Evolutionary conservation across 2,113 vertebrate species (phyloP).

Genomic region (Platichthys stellatus): DNA sequence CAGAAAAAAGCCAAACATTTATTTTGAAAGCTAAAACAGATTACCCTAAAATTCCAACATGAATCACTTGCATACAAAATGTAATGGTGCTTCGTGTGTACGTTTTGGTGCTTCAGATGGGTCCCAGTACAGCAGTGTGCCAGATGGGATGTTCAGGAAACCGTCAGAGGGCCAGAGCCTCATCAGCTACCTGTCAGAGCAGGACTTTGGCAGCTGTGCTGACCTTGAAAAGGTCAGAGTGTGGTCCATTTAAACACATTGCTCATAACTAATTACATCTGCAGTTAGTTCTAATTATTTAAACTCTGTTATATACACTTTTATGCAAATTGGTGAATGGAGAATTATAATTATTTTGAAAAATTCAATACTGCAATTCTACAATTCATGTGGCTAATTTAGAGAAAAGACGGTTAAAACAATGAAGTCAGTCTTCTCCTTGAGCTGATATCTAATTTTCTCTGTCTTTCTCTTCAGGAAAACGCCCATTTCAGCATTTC

Average conservation of each 20-base stretch:
- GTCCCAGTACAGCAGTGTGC: slow-evolving; percentile 79
- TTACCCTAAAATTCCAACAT: neutral
- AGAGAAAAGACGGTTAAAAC: neutral
- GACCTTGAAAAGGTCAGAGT: slow-evolving; percentile 93
- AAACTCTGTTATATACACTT: too few species aligned
- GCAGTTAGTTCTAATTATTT: neutral
- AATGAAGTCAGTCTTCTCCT: neutral
- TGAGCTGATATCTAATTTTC: neutral
- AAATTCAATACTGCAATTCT: neutral
- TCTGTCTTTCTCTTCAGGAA: slow-evolving; percentile 81
- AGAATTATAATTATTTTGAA: too few species aligned
- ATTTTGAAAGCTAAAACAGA: neutral
- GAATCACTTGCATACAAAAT: neutral
- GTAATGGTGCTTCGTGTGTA: neutral
- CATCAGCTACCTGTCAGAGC: slow-evolving; percentile 98
- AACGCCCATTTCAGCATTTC: slow-evolving; percentile 99
- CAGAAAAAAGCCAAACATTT: neutral
- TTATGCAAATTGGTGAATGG: too few species aligned
- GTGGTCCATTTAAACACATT: neutral
- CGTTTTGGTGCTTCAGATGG: slow-evolving; percentile 80
- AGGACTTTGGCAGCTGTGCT: slow-evolving; percentile 99
- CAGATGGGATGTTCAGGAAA: slow-evolving; percentile 94
- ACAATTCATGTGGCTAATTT: neutral
- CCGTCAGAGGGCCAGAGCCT: slow-evolving; percentile 97
- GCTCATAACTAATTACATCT: too few species aligned